These are phyloP conservation scores for Ranitomeya variabilis DNA, from an alignment of 2,113 vertebrate species.

Conservation along the genomic window DNA sequence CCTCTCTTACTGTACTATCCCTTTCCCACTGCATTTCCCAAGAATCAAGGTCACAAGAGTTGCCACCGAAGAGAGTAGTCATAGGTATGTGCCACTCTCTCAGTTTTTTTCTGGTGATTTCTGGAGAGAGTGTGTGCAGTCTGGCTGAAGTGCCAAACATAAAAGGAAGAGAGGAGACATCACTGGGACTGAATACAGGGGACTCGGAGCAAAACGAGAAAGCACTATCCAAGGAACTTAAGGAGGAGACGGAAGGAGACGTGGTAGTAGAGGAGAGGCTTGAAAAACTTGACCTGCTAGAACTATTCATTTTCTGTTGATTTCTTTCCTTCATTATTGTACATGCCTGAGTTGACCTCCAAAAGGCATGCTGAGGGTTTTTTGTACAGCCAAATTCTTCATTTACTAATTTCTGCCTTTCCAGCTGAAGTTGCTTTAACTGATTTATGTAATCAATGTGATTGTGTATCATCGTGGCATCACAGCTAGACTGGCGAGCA, in stretches of 20 bases:
- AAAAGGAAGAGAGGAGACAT: slow-evolving; percentile 64
- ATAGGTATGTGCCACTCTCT: slow-evolving; percentile 68
- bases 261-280: slow-evolving; percentile 77
- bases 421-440: slow-evolving; percentile 67
- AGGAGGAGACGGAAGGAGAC: slow-evolving; percentile 73
- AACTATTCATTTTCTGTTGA: slow-evolving; percentile 64
- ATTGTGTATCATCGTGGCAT: slow-evolving; percentile 69
- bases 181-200: slow-evolving; percentile 68
- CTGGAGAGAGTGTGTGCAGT: slow-evolving; percentile 67
- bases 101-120: slow-evolving; percentile 59
- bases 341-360: slow-evolving; percentile 64
- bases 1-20: slow-evolving; percentile 51
- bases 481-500: slow-evolving; percentile 74
- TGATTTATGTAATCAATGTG: slow-evolving; percentile 65
- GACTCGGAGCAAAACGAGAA: slow-evolving; percentile 76
- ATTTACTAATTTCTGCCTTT: slow-evolving; percentile 66
- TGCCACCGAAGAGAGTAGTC: slow-evolving; percentile 54
- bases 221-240: slow-evolving; percentile 77
- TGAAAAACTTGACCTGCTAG: slow-evolving; percentile 74
- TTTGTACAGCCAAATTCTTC: slow-evolving; percentile 61
- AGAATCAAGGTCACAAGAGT: slow-evolving; percentile 54
- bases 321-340: slow-evolving; percentile 62
- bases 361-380: slow-evolving; percentile 61
- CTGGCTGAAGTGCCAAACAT: slow-evolving; percentile 71
- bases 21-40: slow-evolving; percentile 52